phyloP scores from a whole-genome alignment of 2,888 invertebrate genomes.

The Sminthurinus aureus region DNA sequence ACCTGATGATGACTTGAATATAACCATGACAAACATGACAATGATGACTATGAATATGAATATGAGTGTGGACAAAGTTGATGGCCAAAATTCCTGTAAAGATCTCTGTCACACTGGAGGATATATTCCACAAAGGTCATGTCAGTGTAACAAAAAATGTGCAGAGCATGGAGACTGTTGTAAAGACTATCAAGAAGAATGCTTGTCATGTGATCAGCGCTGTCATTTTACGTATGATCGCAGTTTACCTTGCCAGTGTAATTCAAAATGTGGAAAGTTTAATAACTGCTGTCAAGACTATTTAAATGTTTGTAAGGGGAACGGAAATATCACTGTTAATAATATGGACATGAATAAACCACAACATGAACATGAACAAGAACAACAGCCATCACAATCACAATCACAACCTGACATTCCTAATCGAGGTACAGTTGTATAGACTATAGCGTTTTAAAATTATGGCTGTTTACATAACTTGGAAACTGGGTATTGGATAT shows the following conservation, averaged over 20 bases:
- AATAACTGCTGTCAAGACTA: constrained; percentile 53
- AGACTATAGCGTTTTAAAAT: too few relatives aligned
- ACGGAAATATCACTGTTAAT: background rate
- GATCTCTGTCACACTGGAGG: constrained; percentile 44
- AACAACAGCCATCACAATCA: background rate
- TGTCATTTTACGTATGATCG: constrained; percentile 46
- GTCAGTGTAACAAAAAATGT: constrained; percentile 56
- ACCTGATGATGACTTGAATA: background rate
- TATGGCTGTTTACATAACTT: too few relatives aligned
- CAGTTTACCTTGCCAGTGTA: constrained; percentile 55
- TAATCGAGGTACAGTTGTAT: background rate
- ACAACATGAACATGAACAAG: too few relatives aligned
- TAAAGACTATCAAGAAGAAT: constrained; percentile 47
- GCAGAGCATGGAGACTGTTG: constrained; percentile 54
- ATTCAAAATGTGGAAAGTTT: constrained; percentile 47
- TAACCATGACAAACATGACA: background rate
- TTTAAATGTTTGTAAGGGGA: constrained; percentile 21
- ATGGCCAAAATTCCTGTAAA: constrained; percentile 19
- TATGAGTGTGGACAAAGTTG: too few relatives aligned
- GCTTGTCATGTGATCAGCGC: constrained; percentile 48
- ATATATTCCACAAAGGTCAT: constrained; percentile 31
- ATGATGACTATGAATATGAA: background rate
- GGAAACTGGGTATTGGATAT: too few relatives aligned
- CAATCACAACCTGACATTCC: background rate
- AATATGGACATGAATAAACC: background rate